Percentiles rank a stretch among this genome's conserved stretches.
Evolutionary conservation across 2,113 vertebrate species (phyloP).

Genomic region (Myocastor coypus): DNA sequence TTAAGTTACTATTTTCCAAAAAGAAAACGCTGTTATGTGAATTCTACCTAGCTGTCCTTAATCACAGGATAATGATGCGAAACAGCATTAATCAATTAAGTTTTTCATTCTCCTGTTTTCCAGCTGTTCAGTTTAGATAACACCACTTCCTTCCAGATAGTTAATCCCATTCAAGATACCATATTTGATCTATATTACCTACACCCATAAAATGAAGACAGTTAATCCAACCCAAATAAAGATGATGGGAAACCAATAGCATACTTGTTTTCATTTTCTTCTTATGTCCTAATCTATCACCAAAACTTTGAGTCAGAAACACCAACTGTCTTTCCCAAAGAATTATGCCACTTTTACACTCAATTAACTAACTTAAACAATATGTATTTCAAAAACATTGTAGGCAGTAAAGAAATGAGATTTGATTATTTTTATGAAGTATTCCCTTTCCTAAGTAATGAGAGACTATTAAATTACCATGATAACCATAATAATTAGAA

Average conservation of each 20-base stretch:
- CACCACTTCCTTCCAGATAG: conserved; percentile 51
- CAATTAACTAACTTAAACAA: conserved; percentile 61
- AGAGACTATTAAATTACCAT: conserved; percentile 67
- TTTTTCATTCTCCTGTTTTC: conserved; percentile 48
- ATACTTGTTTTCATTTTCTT: conserved; percentile 35
- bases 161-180: conserved; percentile 56
- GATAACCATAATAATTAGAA: conserved; percentile 77
- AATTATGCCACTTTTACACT: conserved; percentile 44
- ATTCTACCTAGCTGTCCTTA: not conserved
- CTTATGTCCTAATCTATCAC: not conserved
- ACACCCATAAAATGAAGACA: not conserved
- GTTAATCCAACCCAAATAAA: conserved; percentile 50
- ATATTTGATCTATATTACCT: conserved; percentile 15
- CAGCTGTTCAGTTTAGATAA: conserved; percentile 50
- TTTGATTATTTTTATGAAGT: conserved; percentile 61
- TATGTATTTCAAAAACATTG: conserved; percentile 57
- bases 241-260: conserved; percentile 38
- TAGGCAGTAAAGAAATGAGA: conserved; percentile 65
- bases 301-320: conserved; percentile 26
- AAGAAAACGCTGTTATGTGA: conserved; percentile 31
- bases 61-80: conserved; percentile 29
- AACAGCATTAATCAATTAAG: conserved; percentile 60
- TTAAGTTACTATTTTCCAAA: conserved; percentile 53
- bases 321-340: conserved; percentile 57
- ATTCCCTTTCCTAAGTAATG: conserved; percentile 47